Evolutionary conservation across 2,888 invertebrate species (phyloP), one percentile per base, ranked within the genome.

Genomic region (Calameuta filiformis): DNA sequence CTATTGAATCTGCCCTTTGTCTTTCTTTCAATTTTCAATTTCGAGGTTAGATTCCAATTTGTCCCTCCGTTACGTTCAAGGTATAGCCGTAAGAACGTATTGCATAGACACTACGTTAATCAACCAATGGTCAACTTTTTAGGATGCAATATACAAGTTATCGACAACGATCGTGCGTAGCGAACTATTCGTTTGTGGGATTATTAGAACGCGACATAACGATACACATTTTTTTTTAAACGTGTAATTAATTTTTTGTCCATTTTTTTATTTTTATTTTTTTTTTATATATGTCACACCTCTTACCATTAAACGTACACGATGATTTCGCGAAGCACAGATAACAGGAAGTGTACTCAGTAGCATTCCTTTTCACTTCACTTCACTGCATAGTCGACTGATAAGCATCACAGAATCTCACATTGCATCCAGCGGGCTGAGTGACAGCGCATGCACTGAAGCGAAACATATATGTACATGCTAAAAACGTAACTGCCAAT

Each of bases 361-460:
- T 86, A 82, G 84, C 85, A 85, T 85, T 87, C 82, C 82, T 83
- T 83, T 83, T 83, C 82, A 71, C 75, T 35, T 30, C 35, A 82
- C 85, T 82, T 84, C 82, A 82, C 83, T 80, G 82, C 84, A 80
- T 83, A 82, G 83, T 81, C 82, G 82, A 82, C 82, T 83, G 85
- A 85, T 81, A 88, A 88, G 86, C 85, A 81, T 88, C 84, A 85
- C 83, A 82, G 85, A 85, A 85, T 86, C 81, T 87, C 83, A 83
- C 79, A 85, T 84, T 83, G 83, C 83, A 85, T 89, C 86, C 88
- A 82, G 83, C 81, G 84, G 87, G 83, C 83, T 85, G 85, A 85
- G 73, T 84, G 83, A 87, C 84, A 85, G 86, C 85, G 85, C 89
- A 89, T 90, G 89, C 90, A 89, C 84, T 85, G 83, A 89, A 89